Evolutionary conservation across 2,888 invertebrate genomes (phyloP), one percentile per base, ranked within the genome.

Genomic region (Pyrrhosoma nymphula): DNA sequence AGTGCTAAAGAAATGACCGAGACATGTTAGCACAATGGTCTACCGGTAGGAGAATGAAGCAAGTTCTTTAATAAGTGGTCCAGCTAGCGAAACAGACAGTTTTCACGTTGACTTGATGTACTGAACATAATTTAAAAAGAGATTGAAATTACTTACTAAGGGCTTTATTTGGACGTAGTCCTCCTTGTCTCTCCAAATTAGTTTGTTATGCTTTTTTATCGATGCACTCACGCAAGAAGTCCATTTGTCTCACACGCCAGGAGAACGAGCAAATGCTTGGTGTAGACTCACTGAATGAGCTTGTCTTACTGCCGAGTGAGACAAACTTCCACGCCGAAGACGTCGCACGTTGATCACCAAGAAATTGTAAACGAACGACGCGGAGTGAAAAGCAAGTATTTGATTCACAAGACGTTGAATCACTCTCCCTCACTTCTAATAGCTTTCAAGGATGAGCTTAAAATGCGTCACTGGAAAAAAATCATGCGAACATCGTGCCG

Each of bases 331-430:
- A 82, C 69, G 69, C 10, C 10, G 1, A 69, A 23, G 26, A 26
- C 23, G n/a, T 26, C 69, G 4, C 75, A 82, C 35, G 82, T 30
- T 82, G 35, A 82, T 82, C 35, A 26, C 82, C 82, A 82, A 35
- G 82, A 82, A 69, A 69, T 82, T 35, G 82, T 82, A 82, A 82
- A 82, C 12, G 8, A 82, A 16, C 35, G 82, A 82, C 82, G 82
- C 35, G 82, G 30, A 14, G n/a, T 82, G 82, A 30, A 82, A 82
- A 82, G 82, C 35, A 82, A 82, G n/a, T 82, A 82, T 82, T 82
- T 82, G 82, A 82, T 82, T 82, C 35, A 82, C 82, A 82, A 30
- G 82, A 82, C 1, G 30, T 82, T 82, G 82, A 82, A 82, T 82
- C 82, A 82, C 82, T 82, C 82, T 82, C 26, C 18, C 16, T 26